Evolutionary conservation across 1,140 invertebrate genomes (phyloP).

Genomic region (Drosophila sproati): DNA sequence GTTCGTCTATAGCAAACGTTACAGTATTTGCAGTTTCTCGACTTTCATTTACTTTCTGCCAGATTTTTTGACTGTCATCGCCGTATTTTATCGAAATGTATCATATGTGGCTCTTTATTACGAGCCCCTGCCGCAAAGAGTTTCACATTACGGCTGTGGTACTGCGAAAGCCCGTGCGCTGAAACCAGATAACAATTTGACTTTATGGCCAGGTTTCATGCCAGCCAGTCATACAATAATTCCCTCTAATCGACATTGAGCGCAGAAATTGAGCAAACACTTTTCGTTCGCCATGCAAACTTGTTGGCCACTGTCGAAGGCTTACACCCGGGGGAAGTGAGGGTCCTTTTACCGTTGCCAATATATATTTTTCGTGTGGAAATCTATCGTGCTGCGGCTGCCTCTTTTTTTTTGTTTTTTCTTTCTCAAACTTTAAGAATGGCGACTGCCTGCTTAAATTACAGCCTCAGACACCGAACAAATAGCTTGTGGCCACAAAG

Average conservation of each 20-base stretch:
- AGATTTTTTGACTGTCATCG: slow-evolving; percentile 38
- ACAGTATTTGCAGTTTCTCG: slow-evolving; percentile 16
- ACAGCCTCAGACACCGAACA: slow-evolving; percentile 14
- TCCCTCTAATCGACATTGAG: slow-evolving; percentile 71
- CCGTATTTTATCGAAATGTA: slow-evolving; percentile 23
- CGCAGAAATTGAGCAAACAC: slow-evolving; percentile 79
- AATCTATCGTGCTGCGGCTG: slow-evolving; percentile 18
- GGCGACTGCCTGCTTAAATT: slow-evolving; percentile 19
- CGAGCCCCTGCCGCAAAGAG: background rate
- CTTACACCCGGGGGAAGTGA: background rate
- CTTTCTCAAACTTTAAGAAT: slow-evolving; percentile 18
- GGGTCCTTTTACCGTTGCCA: background rate
- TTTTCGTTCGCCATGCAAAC: slow-evolving; percentile 45
- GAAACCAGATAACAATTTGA: slow-evolving; percentile 76
- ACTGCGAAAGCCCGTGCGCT: slow-evolving; percentile 1
- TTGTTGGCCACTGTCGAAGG: slow-evolving; percentile 22
- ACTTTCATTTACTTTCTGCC: slow-evolving; percentile 13
- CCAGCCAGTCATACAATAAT: slow-evolving; percentile 77
- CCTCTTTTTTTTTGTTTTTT: background rate
- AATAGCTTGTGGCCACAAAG: slow-evolving; percentile 16
- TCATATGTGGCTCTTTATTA: background rate
- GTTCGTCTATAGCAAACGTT: slow-evolving; percentile 18
- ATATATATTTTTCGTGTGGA: slow-evolving; percentile 20
- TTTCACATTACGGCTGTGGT: slow-evolving; percentile 54
- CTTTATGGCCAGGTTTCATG: slow-evolving; percentile 75